These are phyloP conservation scores for Calameuta filiformis DNA, from an alignment of 2,888 invertebrate genomes.

Conservation along the genomic window DNA sequence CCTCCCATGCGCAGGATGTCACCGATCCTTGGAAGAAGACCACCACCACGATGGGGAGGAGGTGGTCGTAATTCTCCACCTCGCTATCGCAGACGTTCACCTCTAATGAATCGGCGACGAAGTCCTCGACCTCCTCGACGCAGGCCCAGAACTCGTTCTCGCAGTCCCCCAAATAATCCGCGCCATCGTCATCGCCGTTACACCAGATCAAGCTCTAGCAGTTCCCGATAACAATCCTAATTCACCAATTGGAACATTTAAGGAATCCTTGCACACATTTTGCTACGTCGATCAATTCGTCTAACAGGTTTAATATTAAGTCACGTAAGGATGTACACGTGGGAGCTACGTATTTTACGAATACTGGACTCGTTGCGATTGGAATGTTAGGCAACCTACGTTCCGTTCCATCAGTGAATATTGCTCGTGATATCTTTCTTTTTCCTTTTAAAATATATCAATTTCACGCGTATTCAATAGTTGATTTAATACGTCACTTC, in stretches of 20 bases:
- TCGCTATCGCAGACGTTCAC: constrained; percentile 64
- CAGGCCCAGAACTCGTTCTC: constrained; percentile 69
- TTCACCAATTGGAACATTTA: not conserved
- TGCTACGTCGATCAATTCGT: not conserved
- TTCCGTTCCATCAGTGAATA: not conserved
- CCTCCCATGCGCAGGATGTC: constrained; percentile 67
- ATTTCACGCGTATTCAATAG: constrained; percentile 27
- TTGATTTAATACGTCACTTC: not conserved
- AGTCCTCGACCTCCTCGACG: constrained; percentile 72
- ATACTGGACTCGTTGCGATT: not conserved
- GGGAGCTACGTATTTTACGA: not conserved
- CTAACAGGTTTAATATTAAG: not conserved
- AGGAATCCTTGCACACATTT: not conserved
- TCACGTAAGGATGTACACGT: not conserved
- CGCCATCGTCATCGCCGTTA: constrained; percentile 75
- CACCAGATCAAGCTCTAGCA: constrained; percentile 80
- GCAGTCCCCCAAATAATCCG: constrained; percentile 67
- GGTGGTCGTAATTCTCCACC: constrained; percentile 68
- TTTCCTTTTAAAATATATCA: constrained; percentile 38
- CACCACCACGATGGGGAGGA: constrained; percentile 69
- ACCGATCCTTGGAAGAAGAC: constrained; percentile 66
- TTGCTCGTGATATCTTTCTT: constrained; percentile 26
- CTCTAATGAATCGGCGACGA: constrained; percentile 68
- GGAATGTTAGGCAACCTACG: not conserved
- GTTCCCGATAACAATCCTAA: constrained; percentile 71